These are phyloP conservation scores for Hydra vulgaris DNA, from an alignment of 30 jellyfish, hydroid and myxozoan genomes.

Conservation along the genomic window DNA sequence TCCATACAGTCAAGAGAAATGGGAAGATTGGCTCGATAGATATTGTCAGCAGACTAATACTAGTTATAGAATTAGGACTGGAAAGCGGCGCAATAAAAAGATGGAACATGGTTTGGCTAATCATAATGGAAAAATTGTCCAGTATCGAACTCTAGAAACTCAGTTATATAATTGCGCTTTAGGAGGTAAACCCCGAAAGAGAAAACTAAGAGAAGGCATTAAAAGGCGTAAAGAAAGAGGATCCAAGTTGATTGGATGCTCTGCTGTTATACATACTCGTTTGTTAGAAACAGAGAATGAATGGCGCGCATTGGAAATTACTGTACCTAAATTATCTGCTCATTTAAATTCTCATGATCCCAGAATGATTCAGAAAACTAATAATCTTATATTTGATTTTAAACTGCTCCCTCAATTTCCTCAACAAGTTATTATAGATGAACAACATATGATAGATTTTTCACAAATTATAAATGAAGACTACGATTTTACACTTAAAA, in stretches of 20 bases:
- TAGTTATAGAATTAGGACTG: constrained; percentile 84
- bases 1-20: constrained; percentile 74
- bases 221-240: constrained; percentile 89
- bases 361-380: constrained; percentile 28
- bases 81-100: constrained; percentile 89
- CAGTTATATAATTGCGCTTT: constrained; percentile 93
- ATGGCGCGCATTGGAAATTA: constrained; percentile 88
- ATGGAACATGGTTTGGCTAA: constrained; percentile 92
- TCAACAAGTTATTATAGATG: constrained; percentile 21
- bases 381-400: constrained; percentile 1
- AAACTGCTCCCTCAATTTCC: background rate
- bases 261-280: constrained; percentile 95
- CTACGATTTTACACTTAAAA: constrained; percentile 9
- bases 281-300: constrained; percentile 79
- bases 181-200: constrained; percentile 95
- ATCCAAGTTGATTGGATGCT: constrained; percentile 90
- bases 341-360: constrained; percentile 92
- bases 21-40: constrained; percentile 83
- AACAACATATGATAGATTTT: constrained; percentile 34
- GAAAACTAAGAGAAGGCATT: constrained; percentile 68
- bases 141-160: constrained; percentile 83
- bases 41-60: constrained; percentile 88
- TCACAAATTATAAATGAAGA: constrained; percentile 27
- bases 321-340: constrained; percentile 87
- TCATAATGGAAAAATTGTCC: constrained; percentile 87